phyloP scores from a whole-genome alignment of 2,888 invertebrate genomes.

The Hetaerina titia region DNA sequence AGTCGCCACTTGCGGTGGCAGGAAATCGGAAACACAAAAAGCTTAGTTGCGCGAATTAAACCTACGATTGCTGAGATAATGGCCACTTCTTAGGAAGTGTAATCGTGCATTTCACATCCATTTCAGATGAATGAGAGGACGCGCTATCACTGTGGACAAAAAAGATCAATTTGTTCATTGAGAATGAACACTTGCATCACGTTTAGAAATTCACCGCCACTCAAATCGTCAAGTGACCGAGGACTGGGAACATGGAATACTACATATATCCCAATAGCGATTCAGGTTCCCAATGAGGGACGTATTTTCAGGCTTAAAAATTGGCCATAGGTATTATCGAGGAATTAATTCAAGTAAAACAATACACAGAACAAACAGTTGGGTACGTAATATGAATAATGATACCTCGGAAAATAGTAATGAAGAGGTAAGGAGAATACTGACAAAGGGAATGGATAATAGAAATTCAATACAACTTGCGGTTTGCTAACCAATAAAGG shows the following conservation, averaged over 20 bases:
- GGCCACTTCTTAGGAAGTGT: not conserved
- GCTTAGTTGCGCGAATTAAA: not conserved
- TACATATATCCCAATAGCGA: not conserved
- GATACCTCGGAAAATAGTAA: too few species aligned
- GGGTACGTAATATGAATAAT: too few species aligned
- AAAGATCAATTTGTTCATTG: not conserved
- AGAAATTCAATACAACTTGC: too few species aligned
- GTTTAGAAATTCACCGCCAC: not conserved
- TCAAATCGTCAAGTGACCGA: not conserved
- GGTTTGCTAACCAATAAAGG: too few species aligned
- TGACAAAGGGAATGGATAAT: too few species aligned
- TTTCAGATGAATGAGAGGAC: not conserved
- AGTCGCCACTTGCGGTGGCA: not conserved
- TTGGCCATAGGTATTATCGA: not conserved
- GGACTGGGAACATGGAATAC: not conserved
- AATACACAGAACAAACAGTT: too few species aligned
- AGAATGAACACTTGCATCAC: not conserved
- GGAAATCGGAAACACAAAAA: not conserved
- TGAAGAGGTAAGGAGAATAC: too few species aligned
- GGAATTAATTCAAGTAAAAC: not conserved
- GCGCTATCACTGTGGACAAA: not conserved
- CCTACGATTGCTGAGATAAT: not conserved
- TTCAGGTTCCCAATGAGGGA: not conserved
- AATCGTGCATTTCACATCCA: not conserved
- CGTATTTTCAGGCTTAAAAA: not conserved